These are phyloP conservation scores for Dasypus novemcinctus DNA, from an alignment of 2,113 vertebrate genomes.

Conservation along the genomic window DNA sequence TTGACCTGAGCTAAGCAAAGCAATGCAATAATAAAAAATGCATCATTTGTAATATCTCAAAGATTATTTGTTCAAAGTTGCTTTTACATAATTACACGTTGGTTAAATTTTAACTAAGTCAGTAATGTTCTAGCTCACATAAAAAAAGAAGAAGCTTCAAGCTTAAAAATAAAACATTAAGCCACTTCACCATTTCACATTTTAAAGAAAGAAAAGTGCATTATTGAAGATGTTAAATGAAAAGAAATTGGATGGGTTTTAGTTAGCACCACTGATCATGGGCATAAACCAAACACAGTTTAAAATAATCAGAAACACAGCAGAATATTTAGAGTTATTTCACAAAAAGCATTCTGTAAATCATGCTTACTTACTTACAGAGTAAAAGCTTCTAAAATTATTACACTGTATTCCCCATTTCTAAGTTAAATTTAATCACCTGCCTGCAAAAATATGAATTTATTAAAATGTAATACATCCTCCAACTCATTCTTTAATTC, in stretches of 20 bases:
- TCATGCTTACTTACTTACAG: background rate
- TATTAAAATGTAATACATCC: background rate
- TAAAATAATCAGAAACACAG: constrained; percentile 8
- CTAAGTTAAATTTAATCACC: constrained; percentile 16
- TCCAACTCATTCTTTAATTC: background rate
- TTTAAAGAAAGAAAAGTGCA: background rate
- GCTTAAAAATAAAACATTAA: constrained; percentile 21
- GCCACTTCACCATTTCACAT: background rate
- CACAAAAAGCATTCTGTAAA: background rate
- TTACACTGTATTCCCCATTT: background rate
- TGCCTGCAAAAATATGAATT: background rate
- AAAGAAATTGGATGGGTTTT: background rate
- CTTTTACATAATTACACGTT: constrained; percentile 8
- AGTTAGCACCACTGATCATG: background rate
- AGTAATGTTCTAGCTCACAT: background rate
- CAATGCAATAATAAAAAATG: background rate
- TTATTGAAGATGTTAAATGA: background rate
- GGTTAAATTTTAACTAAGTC: background rate
- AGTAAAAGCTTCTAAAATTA: background rate
- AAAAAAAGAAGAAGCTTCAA: background rate
- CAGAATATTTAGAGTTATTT: background rate
- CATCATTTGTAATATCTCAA: background rate
- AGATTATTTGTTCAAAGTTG: background rate
- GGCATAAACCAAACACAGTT: background rate
- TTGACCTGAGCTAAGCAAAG: background rate